Base-by-base conservation (phyloP, 2,797 vertebrate genomes). In the Siniperca obscura region DNA sequence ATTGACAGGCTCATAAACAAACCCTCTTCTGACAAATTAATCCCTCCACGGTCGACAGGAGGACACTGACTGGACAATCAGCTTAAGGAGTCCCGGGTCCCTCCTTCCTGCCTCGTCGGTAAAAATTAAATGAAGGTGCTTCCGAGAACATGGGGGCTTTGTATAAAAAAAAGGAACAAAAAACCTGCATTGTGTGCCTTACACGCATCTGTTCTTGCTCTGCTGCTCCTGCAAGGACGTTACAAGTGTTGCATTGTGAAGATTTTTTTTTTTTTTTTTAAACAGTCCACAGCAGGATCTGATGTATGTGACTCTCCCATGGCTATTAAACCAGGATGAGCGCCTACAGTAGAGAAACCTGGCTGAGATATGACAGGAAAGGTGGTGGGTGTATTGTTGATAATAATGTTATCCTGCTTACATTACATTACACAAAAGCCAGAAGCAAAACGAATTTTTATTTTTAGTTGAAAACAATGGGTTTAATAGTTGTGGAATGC, bases 51-150 rank as follows among this genome's bases (percentile, higher is more conserved):
- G 87, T 85, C 86, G 81, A 83, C 82, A 52, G 87, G 91, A 92
- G 92, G 91, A 85, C 86, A 83, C 86, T 14, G 80, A 84, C 77
- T 46, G 87, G 89, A 94, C 92, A 94, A 96, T 97, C 91, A 89
- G 93, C 93, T 89, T 93, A 93, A 94, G 91, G 86, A 90, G 91
- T 80, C 87, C 78, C 91, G 7, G 69, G 82, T 92, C 88, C 94
- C 96, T 96, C 96, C 96, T 96, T 95, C 96, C 93, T 94, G 94
- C 91, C 91, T 93, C 87, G 94, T 89, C 90, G 36, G 78, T 84
- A 96, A 93, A 96, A 97, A 97, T 97, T 93, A 94, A 97, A 96
- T 96, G 93, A 95, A 96, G 95, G 95, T 96, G 94, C 95, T 98
- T 98, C 96, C 96, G 95, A 97, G 97, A 98, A 98, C 93, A 96